Base-by-base conservation (phyloP, 2,888 invertebrate species). In the Hemistola chrysoprasaria region DNA sequence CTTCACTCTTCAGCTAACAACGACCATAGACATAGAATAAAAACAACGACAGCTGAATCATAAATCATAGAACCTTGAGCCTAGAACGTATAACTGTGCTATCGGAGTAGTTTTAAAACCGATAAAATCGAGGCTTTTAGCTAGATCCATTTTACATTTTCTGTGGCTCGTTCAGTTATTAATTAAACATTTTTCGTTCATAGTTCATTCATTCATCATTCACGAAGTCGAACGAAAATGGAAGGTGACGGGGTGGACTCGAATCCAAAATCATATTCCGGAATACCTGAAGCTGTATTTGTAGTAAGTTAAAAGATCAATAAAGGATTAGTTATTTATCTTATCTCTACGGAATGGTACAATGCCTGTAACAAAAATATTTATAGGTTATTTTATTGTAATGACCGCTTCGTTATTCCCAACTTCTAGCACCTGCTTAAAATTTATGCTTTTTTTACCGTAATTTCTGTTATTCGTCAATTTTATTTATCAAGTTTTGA, bases 241-340 rank as follows among this genome's bases (percentile, higher is more conserved):
- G 87, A 85, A 72, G 87, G 87, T 40, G 87, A 87, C 53, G 69
- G 70, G 43, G 58, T 62, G 22, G 77, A 77, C 48, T 48, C 69
- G 6, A 77, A 77, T 61, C 77, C 86, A 25, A 91, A 90, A 73
- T 93, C 95, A 0, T 95, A 93, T 78, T 94, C 95, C 35, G 96
- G 96, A 53, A 96, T 97, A 68, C 97, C 97, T 27, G 95, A 95
- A 85, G 96, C 96, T 24, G 91, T 93, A 59, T 97, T 97, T 91
- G 93, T 97, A 62, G 97, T 96, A 91, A 92, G 92, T 91, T 54
- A 3, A 26, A 33, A 23, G 20, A 29, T 30, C 8, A 11, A 8
- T 35, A 8, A 30, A 29, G 23, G 11, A n/a, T 20, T 8, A 1
- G 7, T 1, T 24, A 24, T 7, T 24, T 9, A 8, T 2, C 6